phyloP scores from a whole-genome alignment of 2,888 invertebrate genomes.

The Rhaphigaster nebulosa region DNA sequence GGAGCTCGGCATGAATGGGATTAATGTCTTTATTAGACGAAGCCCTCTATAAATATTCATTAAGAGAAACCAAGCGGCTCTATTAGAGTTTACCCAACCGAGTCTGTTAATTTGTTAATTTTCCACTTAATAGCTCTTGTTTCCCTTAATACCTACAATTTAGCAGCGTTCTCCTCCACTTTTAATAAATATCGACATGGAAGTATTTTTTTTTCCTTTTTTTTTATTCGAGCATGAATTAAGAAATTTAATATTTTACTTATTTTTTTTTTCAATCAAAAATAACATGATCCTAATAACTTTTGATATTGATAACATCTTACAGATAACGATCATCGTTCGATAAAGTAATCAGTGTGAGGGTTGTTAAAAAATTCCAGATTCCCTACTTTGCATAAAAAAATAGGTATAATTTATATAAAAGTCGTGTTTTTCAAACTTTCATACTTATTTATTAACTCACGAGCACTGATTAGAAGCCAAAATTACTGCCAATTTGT shows the following conservation, averaged over 20 bases:
- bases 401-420: neutral
- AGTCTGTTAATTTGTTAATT: conserved; percentile 10
- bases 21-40: conserved; percentile 41
- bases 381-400: neutral
- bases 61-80: neutral
- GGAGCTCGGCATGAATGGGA: neutral
- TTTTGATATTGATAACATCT: neutral
- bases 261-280: neutral
- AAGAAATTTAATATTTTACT: neutral
- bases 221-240: neutral
- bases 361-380: neutral
- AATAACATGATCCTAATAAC: neutral
- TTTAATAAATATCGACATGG: neutral
- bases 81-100: conserved; percentile 16
- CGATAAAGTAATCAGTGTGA: neutral
- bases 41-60: conserved; percentile 35
- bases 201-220: neutral
- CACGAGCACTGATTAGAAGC: neutral
- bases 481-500: no score
- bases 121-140: neutral
- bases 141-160: conserved; percentile 42
- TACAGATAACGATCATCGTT: neutral
- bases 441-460: neutral
- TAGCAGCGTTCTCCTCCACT: neutral
- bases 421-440: neutral